Base-by-base conservation (phyloP, 2,888 invertebrate genomes). In the Eupithecia inturbata region DNA sequence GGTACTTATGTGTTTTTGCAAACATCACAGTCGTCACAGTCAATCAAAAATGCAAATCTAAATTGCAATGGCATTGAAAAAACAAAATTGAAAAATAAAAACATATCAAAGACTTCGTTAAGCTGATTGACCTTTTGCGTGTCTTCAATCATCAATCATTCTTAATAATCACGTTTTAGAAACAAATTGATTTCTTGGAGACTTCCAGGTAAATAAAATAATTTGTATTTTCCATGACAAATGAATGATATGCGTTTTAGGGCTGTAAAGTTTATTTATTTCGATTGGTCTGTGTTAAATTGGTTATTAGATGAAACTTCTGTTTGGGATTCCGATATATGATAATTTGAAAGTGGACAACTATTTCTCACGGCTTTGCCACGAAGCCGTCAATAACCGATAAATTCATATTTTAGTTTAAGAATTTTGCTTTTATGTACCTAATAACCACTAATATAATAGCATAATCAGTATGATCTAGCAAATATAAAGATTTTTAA, bases 151-250 rank as follows among this genome's bases (percentile, higher is more conserved):
- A 80, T 79, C 73, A 78, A 79, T 78, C 79, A 76, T 64, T 72
- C 69, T 72, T 77, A 77, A 79, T 75, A 73, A 74, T 68, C 67
- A 70, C 67, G 74, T 53, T 70, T 31, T 70, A 73, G 78, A 63
- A 75, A 72, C 76, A 70, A 79, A 80, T 79, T 78, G 78, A 78
- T 77, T 79, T 79, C 68, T 73, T 71, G 71, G 73, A 73, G 76
- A 78, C 76, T 77, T 76, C 68, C 68, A 74, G 45, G 68, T 72
- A 75, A 70, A 75, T 45, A 70, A 41, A 26, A 60, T 60, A 62
- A 31, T 19, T 2, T 19, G 62, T 22, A 64, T 71, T 75, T 68
- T 68, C 73, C 68, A 60, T 75, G 26, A 66, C 82, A 81, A 82
- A 76, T 76, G 7, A 64, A 71, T 70, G 69, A 4, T 33, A 66